Percentiles rank a stretch among this genome's conserved stretches.
Conservation (phyloP, 2,113 vertebrate genomes). For the Probosciger aterrimus region DNA sequence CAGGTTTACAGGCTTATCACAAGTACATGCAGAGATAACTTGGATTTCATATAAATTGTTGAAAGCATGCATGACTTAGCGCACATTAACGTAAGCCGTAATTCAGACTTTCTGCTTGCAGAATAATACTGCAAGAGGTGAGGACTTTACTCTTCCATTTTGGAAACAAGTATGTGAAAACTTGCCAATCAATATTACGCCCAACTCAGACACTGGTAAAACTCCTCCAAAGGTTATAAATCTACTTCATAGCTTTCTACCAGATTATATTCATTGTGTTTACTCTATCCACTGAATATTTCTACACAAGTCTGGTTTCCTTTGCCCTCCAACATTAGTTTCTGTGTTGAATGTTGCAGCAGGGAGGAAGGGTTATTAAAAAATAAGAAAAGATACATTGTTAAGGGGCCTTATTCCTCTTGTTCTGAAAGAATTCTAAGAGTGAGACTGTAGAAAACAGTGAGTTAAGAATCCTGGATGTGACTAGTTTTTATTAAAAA, state of each 20-base stretch:
- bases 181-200: background rate
- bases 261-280: background rate
- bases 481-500: constrained; percentile 13
- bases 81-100: background rate
- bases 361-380: background rate
- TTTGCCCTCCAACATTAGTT: background rate
- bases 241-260: background rate
- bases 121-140: background rate
- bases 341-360: background rate
- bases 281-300: background rate
- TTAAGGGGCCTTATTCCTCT: background rate
- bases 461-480: background rate
- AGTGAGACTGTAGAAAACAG: background rate
- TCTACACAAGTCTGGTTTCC: background rate
- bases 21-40: constrained; percentile 16
- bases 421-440: background rate
- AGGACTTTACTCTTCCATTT: background rate
- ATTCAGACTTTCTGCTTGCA: background rate
- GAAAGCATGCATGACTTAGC: constrained; percentile 6
- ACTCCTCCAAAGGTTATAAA: background rate
- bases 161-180: background rate
- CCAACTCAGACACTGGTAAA: background rate
- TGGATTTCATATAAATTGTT: constrained; percentile 45
- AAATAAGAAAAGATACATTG: background rate
- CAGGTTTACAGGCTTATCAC: constrained; percentile 48